These are phyloP conservation scores for Netelia virgata DNA, from an alignment of 2,888 invertebrate genomes.

Conservation along the genomic window DNA sequence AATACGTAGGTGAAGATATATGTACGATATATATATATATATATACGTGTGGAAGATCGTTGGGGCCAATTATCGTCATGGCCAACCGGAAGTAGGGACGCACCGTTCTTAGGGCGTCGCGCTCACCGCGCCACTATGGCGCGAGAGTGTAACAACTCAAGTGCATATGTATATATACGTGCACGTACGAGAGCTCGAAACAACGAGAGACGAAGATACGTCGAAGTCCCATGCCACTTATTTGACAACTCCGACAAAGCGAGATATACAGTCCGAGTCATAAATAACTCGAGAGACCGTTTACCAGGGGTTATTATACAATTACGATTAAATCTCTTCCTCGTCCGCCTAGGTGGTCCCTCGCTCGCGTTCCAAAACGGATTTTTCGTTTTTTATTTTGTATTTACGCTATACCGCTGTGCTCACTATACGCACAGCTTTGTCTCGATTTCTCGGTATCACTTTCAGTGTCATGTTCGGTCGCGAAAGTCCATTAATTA, in stretches of 20 bases:
- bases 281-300: conserved; percentile 81
- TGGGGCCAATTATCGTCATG: conserved; percentile 65
- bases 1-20: background rate
- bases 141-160: conserved; percentile 18
- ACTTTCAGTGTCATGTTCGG: background rate
- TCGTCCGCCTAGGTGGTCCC: conserved; percentile 80
- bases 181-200: conserved; percentile 17
- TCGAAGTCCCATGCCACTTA: conserved; percentile 73
- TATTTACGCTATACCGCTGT: conserved; percentile 3
- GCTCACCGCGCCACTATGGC: conserved; percentile 17
- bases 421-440: background rate
- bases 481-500: background rate
- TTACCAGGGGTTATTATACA: conserved; percentile 82
- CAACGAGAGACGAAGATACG: conserved; percentile 20
- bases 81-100: conserved; percentile 66
- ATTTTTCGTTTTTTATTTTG: conserved; percentile 38
- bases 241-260: conserved; percentile 80
- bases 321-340: conserved; percentile 81
- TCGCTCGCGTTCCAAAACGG: conserved; percentile 41
- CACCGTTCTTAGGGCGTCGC: conserved; percentile 43
- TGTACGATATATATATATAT: too few species aligned
- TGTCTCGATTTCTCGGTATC: conserved; percentile 7
- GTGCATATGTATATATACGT: conserved; percentile 6
- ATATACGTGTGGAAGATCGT: conserved; percentile 50
- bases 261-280: conserved; percentile 73